A percentile compares a stretch with the other conserved stretches of the same genome.
Conservation (phyloP, 1,140 invertebrate species). For the Chelonus insularis region DNA sequence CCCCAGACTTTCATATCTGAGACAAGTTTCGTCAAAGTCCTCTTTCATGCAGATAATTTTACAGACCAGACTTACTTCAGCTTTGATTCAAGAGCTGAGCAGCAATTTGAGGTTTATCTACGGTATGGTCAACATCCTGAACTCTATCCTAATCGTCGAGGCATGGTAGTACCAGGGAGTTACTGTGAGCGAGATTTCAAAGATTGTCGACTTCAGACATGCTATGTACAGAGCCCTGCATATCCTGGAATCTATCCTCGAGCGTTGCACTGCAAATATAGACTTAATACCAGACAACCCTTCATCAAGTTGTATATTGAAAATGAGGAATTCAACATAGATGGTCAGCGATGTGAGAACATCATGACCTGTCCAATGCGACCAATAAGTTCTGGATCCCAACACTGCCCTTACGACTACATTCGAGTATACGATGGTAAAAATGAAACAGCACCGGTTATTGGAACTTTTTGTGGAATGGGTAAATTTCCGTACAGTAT, state of each 20-base stretch:
- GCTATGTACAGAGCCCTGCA: constrained; percentile 89
- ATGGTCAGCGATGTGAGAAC: constrained; percentile 90
- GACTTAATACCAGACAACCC: constrained; percentile 81
- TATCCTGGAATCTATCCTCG: constrained; percentile 90
- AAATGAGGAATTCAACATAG: constrained; percentile 91
- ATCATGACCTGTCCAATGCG: constrained; percentile 93
- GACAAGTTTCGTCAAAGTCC: constrained; percentile 86
- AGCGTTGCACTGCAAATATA: constrained; percentile 86
- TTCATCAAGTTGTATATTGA: constrained; percentile 92
- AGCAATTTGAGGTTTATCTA: constrained; percentile 85
- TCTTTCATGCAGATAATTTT: constrained; percentile 90
- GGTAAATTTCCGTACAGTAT: constrained; percentile 93
- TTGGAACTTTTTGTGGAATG: constrained; percentile 91
- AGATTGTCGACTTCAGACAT: constrained; percentile 84
- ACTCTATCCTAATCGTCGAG: constrained; percentile 85
- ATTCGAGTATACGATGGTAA: constrained; percentile 89
- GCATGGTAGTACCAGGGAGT: constrained; percentile 80
- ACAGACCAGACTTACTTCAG: constrained; percentile 85
- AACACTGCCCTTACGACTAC: constrained; percentile 89
- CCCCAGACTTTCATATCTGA: constrained; percentile 93
- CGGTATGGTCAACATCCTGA: constrained; percentile 90
- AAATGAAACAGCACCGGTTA: constrained; percentile 80
- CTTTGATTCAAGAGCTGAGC: constrained; percentile 79
- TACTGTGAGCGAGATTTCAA: constrained; percentile 86
- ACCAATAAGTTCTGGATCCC: constrained; percentile 80